A percentile compares a stretch with the other conserved stretches of the same genome.
phyloP scores from a whole-genome alignment of 2,888 invertebrate species.

The Ectemnius lituratus region DNA sequence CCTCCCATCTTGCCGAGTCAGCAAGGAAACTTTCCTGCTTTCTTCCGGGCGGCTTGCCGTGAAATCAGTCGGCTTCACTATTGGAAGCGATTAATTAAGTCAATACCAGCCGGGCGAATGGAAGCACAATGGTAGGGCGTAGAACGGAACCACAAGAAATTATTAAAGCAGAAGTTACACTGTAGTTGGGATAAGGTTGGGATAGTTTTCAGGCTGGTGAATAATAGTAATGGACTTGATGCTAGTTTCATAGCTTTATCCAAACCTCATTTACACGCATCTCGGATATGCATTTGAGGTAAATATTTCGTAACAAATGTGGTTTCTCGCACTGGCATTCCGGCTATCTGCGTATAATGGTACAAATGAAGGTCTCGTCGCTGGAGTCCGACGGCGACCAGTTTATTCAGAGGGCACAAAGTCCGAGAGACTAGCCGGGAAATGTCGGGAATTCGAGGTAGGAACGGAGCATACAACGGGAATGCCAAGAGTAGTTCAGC shows the following conservation, averaged over 20 bases:
- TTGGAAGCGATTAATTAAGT: constrained; percentile 49
- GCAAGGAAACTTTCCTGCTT: constrained; percentile 33
- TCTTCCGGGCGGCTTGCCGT: constrained; percentile 25
- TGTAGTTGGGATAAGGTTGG: constrained; percentile 2
- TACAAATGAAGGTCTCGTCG: constrained; percentile 1
- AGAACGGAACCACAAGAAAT: constrained; percentile 35
- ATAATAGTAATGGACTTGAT: no score
- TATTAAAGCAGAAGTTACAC: constrained; percentile 38
- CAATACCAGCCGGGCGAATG: constrained; percentile 34
- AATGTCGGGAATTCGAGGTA: constrained; percentile 19
- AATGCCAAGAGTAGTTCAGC: constrained; percentile 26
- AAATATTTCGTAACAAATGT: no score
- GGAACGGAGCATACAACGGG: neutral
- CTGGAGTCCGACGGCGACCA: neutral
- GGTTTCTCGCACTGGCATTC: no score
- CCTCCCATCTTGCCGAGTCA: constrained; percentile 44
- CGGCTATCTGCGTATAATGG: neutral
- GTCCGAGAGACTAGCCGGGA: constrained; percentile 14
- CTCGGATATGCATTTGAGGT: no score
- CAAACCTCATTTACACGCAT: no score
- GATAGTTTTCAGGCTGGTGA: neutral
- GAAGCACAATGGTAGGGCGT: neutral
- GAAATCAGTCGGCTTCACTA: constrained; percentile 29
- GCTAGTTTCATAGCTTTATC: no score
- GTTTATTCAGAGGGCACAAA: constrained; percentile 1